Conservation (phyloP, 2,797 vertebrate species). For the Epinephelus coioides region DNA sequence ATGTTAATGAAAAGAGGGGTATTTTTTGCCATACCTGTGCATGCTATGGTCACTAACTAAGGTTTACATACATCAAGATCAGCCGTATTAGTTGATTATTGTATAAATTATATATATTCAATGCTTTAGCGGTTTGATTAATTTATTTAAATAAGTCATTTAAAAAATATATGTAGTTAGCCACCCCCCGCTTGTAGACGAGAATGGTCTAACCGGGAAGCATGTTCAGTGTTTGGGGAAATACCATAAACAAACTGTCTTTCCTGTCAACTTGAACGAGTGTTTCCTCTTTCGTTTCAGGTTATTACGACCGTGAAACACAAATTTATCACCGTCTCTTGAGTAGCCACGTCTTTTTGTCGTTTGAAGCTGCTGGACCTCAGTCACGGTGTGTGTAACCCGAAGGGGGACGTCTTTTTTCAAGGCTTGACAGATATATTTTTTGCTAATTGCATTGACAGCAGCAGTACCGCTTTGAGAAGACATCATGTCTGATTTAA, state of each 20-base stretch:
- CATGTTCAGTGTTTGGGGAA: conserved; percentile 77
- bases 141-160: rapidly evolving
- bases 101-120: rapidly evolving
- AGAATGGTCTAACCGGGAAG: conserved; percentile 79
- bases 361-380: neutral
- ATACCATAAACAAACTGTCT: conserved; percentile 66
- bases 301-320: neutral
- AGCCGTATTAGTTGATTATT: rapidly evolving
- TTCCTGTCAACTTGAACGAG: conserved; percentile 37
- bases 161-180: neutral
- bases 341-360: neutral
- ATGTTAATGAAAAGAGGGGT: neutral
- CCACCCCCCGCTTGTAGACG: neutral
- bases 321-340: neutral
- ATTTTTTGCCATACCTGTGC: rapidly evolving
- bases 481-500: conserved; percentile 88
- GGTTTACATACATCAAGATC: rapidly evolving
- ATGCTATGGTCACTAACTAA: rapidly evolving
- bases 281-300: conserved; percentile 17
- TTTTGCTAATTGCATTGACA: neutral
- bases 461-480: conserved; percentile 26
- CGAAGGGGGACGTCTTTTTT: conserved; percentile 42
- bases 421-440: conserved; percentile 19
- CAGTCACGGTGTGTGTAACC: conserved; percentile 20
- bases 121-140: rapidly evolving